Base-by-base conservation (phyloP, 1,140 invertebrate genomes). In the Cydia fagiglandana region DNA sequence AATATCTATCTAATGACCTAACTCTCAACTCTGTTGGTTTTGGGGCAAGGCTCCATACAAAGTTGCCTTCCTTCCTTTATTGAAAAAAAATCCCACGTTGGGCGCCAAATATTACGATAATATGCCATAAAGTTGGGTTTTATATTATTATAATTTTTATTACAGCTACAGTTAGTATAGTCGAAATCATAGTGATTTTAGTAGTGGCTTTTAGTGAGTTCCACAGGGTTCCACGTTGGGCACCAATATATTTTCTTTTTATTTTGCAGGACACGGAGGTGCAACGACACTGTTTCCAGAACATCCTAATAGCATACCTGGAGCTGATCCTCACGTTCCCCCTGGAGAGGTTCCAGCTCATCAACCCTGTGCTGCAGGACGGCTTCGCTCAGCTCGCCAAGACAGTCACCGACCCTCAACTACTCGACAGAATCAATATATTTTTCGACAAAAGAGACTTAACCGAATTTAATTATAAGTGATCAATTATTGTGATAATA, bases 221-320 rank as follows among this genome's bases (percentile, higher is more conserved):
- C 13, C 13, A n/a, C 73, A 64, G 13, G 17, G 64, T 76, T 41
- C 73, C 38, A 47, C 41, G 12, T 70, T 17, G 20, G 20, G 74
- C 41, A 45, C 28, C n/a, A 74, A 74, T 24, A 47, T 10, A 64
- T 68, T 73, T 53, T 64, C 4, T 56, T 56, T 64, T 56, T 64
- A 6, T 64, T 76, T 89, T 90, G 74, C 81, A 94, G 94, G 94
- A 95, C 79, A 88, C 91, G 41, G 94, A 95, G 75, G 93, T 94
- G 4, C 94, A 93, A 86, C 91, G 93, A 75, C 91, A 91, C 74
- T 94, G 94, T 61, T 92, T 94, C 79, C 93, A 94, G 75, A 94
- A 94, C 83, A 94, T 94, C 64, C 88, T 95, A 77, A 94, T 94
- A 87, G 94, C 94, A 74, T 95, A 94, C 85, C 85, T 95, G 77